phyloP scores from a whole-genome alignment of 2,888 invertebrate genomes.

The Conchocele bisecta region DNA sequence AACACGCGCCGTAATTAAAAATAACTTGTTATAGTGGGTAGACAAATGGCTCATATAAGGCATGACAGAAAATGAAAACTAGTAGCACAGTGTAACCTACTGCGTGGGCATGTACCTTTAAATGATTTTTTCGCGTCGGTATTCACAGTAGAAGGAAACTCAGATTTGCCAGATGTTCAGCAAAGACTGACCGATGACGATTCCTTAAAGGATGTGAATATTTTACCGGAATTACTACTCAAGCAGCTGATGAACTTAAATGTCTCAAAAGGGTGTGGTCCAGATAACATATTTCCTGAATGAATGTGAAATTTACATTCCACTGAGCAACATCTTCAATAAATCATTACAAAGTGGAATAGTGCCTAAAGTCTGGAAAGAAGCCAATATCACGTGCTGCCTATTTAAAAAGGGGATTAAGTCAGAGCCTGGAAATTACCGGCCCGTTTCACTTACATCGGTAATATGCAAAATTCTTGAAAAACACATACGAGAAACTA shows the following conservation, averaged over 20 bases:
- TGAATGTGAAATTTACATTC: background rate
- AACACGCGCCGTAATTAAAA: no score
- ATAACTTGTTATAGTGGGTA: no score
- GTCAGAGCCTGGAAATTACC: slow-evolving; percentile 11
- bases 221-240: slow-evolving; percentile 9
- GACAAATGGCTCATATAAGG: no score
- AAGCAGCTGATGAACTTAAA: slow-evolving; percentile 23
- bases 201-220: background rate
- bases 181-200: slow-evolving; percentile 3
- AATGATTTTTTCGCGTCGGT: slow-evolving; percentile 31
- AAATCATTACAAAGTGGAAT: slow-evolving; percentile 7
- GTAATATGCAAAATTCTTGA: slow-evolving; percentile 25
- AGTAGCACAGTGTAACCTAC: no score
- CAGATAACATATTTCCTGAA: slow-evolving; percentile 14
- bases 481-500: slow-evolving; percentile 1
- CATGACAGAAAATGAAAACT: no score
- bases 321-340: slow-evolving; percentile 7
- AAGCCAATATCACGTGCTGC: no score
- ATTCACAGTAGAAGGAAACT: slow-evolving; percentile 5
- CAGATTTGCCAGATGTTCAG: slow-evolving; percentile 11
- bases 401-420: slow-evolving; percentile 12
- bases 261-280: slow-evolving; percentile 5
- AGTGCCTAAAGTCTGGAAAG: slow-evolving; percentile 28
- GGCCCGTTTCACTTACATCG: slow-evolving; percentile 31
- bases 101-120: no score